Evolutionary conservation across 2,888 invertebrate species (phyloP).

Genomic region (Girardia tigrina): DNA sequence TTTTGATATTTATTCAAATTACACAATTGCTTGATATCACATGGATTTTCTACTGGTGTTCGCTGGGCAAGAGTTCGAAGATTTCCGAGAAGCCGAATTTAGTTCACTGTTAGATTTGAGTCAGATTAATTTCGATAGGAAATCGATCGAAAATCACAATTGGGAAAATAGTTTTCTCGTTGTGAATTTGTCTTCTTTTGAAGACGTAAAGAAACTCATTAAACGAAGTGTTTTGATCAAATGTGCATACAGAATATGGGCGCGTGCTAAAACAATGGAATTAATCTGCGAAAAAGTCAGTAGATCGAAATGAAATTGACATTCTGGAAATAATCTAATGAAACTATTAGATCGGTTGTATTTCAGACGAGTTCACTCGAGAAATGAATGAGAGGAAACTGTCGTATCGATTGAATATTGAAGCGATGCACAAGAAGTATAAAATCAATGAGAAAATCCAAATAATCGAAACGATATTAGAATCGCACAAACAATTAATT

Average conservation of each 20-base stretch:
- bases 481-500: neutral
- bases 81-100: neutral
- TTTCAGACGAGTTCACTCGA: neutral
- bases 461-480: neutral
- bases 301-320: neutral
- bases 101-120: neutral
- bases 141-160: neutral
- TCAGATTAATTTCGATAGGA: neutral
- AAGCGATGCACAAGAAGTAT: neutral
- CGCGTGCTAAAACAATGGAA: neutral
- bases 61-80: neutral
- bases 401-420: neutral
- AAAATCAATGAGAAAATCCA: neutral
- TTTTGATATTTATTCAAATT: no score
- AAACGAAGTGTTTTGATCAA: neutral
- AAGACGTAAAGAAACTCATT: neutral
- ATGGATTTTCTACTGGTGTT: neutral
- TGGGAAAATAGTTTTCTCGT: neutral
- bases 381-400: neutral
- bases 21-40: no score
- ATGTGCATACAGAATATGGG: conserved; percentile 4
- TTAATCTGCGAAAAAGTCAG: neutral
- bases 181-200: neutral
- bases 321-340: neutral
- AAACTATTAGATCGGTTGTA: neutral